These are phyloP conservation scores for Ditula angustiorana DNA, from an alignment of 2,888 invertebrate genomes.

Conservation along the genomic window DNA sequence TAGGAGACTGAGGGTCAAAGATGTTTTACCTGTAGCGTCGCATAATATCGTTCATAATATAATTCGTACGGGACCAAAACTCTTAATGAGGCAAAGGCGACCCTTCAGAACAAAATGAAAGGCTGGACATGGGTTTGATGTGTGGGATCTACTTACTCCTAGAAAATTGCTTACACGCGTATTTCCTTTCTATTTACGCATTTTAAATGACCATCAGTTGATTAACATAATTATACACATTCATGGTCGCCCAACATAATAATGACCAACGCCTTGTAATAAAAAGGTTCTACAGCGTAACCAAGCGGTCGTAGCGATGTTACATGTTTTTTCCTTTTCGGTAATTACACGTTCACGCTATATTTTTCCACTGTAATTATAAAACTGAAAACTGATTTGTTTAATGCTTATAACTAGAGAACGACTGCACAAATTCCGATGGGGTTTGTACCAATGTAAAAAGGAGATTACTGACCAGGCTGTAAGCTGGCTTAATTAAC, in stretches of 20 bases:
- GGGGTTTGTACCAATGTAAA: too few relatives aligned
- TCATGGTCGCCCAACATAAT: background rate
- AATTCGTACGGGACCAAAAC: constrained; percentile 17
- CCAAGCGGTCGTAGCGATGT: background rate
- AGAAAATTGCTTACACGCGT: constrained; percentile 1
- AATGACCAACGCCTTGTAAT: background rate
- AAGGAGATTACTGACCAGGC: too few relatives aligned
- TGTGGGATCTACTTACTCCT: background rate
- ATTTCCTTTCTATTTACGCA: constrained; percentile 4
- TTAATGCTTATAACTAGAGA: too few relatives aligned
- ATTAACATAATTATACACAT: background rate
- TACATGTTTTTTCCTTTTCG: too few relatives aligned
- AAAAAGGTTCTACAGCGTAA: background rate
- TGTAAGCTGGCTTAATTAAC: too few relatives aligned
- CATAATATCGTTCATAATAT: constrained; percentile 16
- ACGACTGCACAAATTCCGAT: too few relatives aligned
- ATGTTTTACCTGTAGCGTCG: constrained; percentile 3
- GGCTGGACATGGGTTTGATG: background rate
- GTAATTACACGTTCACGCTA: too few relatives aligned
- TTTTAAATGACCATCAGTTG: background rate
- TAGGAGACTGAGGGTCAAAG: background rate
- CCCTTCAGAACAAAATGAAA: constrained; percentile 14
- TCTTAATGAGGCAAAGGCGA: constrained; percentile 17
- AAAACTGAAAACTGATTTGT: too few relatives aligned
- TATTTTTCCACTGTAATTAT: too few relatives aligned